A percentile compares a stretch with the other conserved stretches of the same genome.
phyloP scores from a whole-genome alignment of 2,888 invertebrate genomes.

The Leptopilina myrica region DNA sequence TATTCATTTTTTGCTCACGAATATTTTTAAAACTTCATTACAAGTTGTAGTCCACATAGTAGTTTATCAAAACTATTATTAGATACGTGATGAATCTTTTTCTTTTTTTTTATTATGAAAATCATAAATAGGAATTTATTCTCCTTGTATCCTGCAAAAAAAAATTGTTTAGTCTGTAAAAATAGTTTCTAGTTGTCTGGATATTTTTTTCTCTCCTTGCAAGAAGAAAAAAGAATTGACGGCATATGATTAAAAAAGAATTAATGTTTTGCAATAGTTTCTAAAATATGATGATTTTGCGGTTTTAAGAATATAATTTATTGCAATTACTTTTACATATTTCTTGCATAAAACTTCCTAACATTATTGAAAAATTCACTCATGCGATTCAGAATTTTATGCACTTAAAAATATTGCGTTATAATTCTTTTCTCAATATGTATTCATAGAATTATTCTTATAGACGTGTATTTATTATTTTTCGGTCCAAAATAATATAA shows the following conservation, averaged over 20 bases:
- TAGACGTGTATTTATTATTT: background rate
- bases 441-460: background rate
- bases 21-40: too few relatives aligned
- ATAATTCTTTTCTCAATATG: background rate
- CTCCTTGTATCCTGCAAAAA: too few relatives aligned
- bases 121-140: too few relatives aligned
- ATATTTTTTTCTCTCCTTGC: too few relatives aligned
- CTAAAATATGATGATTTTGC: background rate
- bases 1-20: too few relatives aligned
- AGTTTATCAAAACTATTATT: too few relatives aligned
- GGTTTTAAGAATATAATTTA: background rate
- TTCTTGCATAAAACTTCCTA: background rate
- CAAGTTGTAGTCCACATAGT: too few relatives aligned
- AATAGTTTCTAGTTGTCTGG: too few relatives aligned
- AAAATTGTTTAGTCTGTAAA: too few relatives aligned
- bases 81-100: background rate
- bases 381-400: constrained; percentile 1
- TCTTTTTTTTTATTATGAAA: constrained; percentile 5
- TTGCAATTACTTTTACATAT: constrained; percentile 1
- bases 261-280: background rate
- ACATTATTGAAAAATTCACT: constrained; percentile 2
- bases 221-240: too few relatives aligned
- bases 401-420: background rate
- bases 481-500: background rate
- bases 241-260: too few relatives aligned